phyloP scores from a whole-genome alignment of 2,888 invertebrate genomes.

The Drosophila mayaguana region DNA sequence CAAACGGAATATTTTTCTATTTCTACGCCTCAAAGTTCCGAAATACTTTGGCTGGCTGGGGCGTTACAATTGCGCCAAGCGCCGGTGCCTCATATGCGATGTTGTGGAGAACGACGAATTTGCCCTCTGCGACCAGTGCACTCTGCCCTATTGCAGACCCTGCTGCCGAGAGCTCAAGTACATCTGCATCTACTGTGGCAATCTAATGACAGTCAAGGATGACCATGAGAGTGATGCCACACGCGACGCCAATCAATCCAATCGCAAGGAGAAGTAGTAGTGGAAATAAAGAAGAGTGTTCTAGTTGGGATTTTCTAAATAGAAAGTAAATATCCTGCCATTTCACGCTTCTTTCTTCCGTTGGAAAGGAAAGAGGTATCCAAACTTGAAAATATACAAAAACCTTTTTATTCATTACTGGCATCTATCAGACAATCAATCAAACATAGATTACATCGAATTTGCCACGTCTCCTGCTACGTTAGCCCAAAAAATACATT shows the following conservation, averaged over 20 bases:
- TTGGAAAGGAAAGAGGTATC: no score
- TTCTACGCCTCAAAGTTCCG: slow-evolving; percentile 88
- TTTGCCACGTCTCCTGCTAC: no score
- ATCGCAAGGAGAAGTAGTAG: slow-evolving; percentile 14
- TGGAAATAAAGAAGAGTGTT: no score
- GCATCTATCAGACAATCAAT: no score
- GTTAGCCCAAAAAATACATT: no score
- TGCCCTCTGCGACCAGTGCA: slow-evolving; percentile 58
- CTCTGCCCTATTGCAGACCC: slow-evolving; percentile 57
- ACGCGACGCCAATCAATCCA: neutral
- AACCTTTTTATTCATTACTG: no score
- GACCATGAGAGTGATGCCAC: no score
- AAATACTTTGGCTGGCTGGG: slow-evolving; percentile 88
- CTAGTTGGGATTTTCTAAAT: no score
- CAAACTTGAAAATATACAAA: no score
- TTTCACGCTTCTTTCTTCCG: no score
- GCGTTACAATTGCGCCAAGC: slow-evolving; percentile 87
- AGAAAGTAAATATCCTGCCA: no score
- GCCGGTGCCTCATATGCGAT: slow-evolving; percentile 90
- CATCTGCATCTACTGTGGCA: slow-evolving; percentile 50
- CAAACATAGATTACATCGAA: no score
- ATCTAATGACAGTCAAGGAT: neutral
- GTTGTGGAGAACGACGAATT: slow-evolving; percentile 86
- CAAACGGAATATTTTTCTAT: slow-evolving; percentile 64
- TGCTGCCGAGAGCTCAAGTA: slow-evolving; percentile 40